Conservation (phyloP, 2,113 vertebrate genomes). For the Anarrhichthys ocellatus region DNA sequence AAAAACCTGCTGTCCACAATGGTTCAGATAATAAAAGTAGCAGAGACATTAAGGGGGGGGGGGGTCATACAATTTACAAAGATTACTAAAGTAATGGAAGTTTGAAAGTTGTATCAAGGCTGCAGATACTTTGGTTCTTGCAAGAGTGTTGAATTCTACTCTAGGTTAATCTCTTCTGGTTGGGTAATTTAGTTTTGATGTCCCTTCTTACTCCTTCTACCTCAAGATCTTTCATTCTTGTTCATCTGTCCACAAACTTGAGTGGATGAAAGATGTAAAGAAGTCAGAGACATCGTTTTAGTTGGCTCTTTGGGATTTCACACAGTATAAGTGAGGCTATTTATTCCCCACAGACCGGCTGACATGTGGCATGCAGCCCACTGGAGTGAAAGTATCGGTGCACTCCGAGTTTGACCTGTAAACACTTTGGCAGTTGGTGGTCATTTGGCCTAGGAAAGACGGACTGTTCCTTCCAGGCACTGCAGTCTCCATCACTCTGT, state of each 20-base stretch:
- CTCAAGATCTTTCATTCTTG: slow-evolving; percentile 21
- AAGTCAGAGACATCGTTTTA: slow-evolving; percentile 27
- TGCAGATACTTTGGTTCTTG: slow-evolving; percentile 8
- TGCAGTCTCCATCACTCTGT: slow-evolving; percentile 6
- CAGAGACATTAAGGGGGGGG: not conserved
- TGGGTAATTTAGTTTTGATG: slow-evolving; percentile 43
- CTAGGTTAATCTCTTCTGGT: slow-evolving; percentile 42
- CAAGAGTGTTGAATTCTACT: slow-evolving; percentile 21
- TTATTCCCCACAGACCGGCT: slow-evolving; percentile 9
- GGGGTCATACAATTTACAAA: not conserved
- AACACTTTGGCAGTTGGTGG: slow-evolving; percentile 20
- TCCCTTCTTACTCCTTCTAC: slow-evolving; percentile 1
- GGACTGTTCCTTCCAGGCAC: slow-evolving; percentile 14
- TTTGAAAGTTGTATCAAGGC: slow-evolving; percentile 16
- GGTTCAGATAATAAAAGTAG: slow-evolving; percentile 1
- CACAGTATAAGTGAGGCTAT: slow-evolving; percentile 28
- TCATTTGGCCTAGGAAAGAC: slow-evolving; percentile 35
- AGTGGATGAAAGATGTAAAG: slow-evolving; percentile 25
- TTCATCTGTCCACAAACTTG: slow-evolving; percentile 19
- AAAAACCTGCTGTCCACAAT: not conserved
- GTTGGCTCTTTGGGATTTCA: slow-evolving; percentile 2
- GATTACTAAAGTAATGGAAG: slow-evolving; percentile 3
- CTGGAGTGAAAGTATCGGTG: slow-evolving; percentile 59
- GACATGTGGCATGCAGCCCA: slow-evolving; percentile 41
- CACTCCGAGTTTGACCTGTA: slow-evolving; percentile 16